A percentile compares a stretch with the other conserved stretches of the same genome.
Evolutionary conservation across 2,888 invertebrate species (phyloP).

Genomic region (Eledone cirrhosa): DNA sequence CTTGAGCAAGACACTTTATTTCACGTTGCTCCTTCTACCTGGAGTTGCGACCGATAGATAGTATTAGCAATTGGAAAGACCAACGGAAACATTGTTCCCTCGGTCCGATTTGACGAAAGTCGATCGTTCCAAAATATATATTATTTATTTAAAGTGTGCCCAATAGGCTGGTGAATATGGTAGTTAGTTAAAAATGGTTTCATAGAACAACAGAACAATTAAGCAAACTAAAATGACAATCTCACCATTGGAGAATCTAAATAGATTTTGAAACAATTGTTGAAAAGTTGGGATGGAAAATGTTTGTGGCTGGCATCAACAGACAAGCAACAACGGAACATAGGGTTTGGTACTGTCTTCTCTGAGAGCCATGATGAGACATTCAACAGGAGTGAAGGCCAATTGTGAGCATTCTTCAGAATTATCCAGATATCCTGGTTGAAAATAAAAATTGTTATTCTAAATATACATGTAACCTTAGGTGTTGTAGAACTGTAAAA

Average conservation of each 20-base stretch:
- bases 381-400: conserved; percentile 53
- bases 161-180: too few species aligned
- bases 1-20: too few species aligned
- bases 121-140: too few species aligned
- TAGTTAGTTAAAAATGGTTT: background rate
- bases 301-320: conserved; percentile 43
- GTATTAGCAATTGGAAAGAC: too few species aligned
- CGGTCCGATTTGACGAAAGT: too few species aligned
- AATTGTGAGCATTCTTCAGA: conserved; percentile 63
- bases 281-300: conserved; percentile 51
- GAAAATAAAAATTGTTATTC: background rate
- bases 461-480: too few species aligned
- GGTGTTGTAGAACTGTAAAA: too few species aligned
- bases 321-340: conserved; percentile 64
- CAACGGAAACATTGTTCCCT: too few species aligned
- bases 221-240: background rate
- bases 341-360: conserved; percentile 46
- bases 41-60: too few species aligned
- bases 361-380: conserved; percentile 59
- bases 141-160: too few species aligned
- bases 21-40: too few species aligned
- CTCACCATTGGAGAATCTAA: conserved; percentile 63
- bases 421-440: conserved; percentile 63
- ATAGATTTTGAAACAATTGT: conserved; percentile 59
- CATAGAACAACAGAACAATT: background rate